These are phyloP conservation scores for Procambarus clarkii DNA, from an alignment of 1,140 invertebrate species.

Conservation along the genomic window DNA sequence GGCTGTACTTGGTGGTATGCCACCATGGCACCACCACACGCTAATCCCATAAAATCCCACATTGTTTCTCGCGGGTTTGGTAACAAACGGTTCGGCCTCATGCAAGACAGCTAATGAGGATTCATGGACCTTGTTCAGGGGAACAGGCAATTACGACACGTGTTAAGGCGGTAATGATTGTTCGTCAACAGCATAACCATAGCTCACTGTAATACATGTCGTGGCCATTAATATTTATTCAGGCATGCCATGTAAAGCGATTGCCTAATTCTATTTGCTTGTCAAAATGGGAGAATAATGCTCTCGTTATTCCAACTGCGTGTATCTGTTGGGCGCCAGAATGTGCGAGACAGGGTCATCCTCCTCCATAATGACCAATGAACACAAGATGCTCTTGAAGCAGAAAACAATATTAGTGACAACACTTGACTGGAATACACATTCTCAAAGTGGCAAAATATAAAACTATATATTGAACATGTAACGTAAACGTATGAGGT, in stretches of 20 bases:
- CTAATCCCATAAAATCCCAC: slow-evolving; percentile 31
- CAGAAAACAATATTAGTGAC: too few relatives aligned
- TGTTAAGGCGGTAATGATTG: slow-evolving; percentile 36
- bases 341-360: background rate
- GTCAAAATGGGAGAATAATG: background rate
- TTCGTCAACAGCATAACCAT: slow-evolving; percentile 2
- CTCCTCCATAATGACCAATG: background rate
- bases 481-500: too few relatives aligned
- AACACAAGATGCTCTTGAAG: background rate
- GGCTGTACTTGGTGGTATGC: background rate
- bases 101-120: slow-evolving; percentile 38
- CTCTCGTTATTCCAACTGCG: background rate
- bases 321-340: background rate
- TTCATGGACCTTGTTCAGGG: slow-evolving; percentile 33
- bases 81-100: slow-evolving; percentile 18
- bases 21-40: background rate
- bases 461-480: too few relatives aligned
- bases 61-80: slow-evolving; percentile 18
- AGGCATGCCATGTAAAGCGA: background rate
- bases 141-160: slow-evolving; percentile 30
- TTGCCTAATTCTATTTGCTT: background rate
- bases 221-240: background rate
- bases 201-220: background rate
- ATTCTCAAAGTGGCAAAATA: too few relatives aligned
- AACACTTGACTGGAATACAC: too few relatives aligned